Base-by-base conservation (phyloP, 2,888 invertebrate species). In the Sinopyrophorus schimmeli region DNA sequence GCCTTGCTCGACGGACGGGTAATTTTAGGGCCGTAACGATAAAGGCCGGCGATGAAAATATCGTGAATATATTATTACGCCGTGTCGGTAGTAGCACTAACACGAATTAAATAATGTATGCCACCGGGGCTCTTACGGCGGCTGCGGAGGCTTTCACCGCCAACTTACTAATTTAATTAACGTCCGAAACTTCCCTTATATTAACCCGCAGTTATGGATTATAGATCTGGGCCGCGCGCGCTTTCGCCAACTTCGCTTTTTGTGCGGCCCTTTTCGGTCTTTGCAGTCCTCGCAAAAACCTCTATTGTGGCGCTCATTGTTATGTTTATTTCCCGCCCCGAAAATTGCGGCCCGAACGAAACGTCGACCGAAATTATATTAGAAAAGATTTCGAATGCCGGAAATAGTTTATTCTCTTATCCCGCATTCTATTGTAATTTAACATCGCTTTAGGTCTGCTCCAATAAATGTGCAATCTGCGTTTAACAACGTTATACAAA, bases 151-250 rank as follows among this genome's bases (percentile, higher is more conserved):
- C 48, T 52, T 43, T 54, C 47, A 32, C 7, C 44, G 15, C 32
- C 40, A 49, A 54, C 51, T 51, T 59, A 53, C 52, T 59, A 55
- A 59, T 59, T 59, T 48, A 54, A 56, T 56, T 59, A 59, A 55
- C 54, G 51, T 53, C 51, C 52, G 50, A 47, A 56, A 56, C 51
- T 54, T 58, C 46, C 40, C 23, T 26, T 21, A n/a, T n/a, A n/a
- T n/a, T n/a, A n/a, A n/a, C n/a, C n/a, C n/a, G n/a, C n/a, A n/a
- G n/a, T n/a, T n/a, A n/a, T n/a, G n/a, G n/a, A n/a, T n/a, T n/a
- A n/a, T n/a, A n/a, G n/a, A n/a, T n/a, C n/a, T n/a, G n/a, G n/a
- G n/a, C n/a, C n/a, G n/a, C n/a, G n/a, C n/a, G n/a, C n/a, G n/a
- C n/a, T n/a, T n/a, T n/a, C n/a, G n/a, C n/a, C n/a, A n/a, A n/a